These are phyloP conservation scores for Ciconia stormi DNA, from an alignment of 2,113 vertebrate species.

Conservation along the genomic window DNA sequence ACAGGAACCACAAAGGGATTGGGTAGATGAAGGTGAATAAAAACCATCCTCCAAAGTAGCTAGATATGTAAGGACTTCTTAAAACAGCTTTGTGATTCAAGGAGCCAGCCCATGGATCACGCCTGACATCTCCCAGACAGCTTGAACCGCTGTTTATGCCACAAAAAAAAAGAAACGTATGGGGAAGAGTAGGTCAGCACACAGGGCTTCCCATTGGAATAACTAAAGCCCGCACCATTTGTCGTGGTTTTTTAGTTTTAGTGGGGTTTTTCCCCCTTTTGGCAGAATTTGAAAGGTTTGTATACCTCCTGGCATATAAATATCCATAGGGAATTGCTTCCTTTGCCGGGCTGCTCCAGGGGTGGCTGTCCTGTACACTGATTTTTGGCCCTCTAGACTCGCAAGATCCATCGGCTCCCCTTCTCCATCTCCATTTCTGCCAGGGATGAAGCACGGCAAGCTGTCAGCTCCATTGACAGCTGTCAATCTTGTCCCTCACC, in stretches of 20 bases:
- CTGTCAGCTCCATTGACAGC: slow-evolving; percentile 24
- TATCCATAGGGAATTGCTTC: not conserved
- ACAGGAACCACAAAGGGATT: not conserved
- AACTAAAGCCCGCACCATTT: not conserved
- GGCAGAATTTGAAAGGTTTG: not conserved
- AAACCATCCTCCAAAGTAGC: not conserved
- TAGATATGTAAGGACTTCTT: not conserved
- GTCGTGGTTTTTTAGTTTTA: not conserved
- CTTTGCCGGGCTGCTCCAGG: not conserved
- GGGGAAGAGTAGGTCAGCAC: not conserved
- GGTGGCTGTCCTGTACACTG: rapidly evolving
- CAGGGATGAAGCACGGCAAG: not conserved
- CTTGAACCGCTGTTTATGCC: not conserved
- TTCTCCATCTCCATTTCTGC: not conserved
- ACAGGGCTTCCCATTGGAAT: not conserved
- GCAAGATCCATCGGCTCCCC: not conserved
- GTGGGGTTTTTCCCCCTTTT: not conserved
- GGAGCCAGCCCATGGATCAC: not conserved
- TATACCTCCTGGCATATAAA: not conserved
- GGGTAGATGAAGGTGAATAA: not conserved
- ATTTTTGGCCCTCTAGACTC: not conserved
- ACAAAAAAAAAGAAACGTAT: not conserved
- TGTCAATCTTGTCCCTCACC: slow-evolving; percentile 24
- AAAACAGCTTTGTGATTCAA: not conserved
- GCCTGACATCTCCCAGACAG: not conserved